These are phyloP conservation scores for Lamellibrachia columna DNA, from an alignment of 2,888 invertebrate genomes.

Conservation along the genomic window DNA sequence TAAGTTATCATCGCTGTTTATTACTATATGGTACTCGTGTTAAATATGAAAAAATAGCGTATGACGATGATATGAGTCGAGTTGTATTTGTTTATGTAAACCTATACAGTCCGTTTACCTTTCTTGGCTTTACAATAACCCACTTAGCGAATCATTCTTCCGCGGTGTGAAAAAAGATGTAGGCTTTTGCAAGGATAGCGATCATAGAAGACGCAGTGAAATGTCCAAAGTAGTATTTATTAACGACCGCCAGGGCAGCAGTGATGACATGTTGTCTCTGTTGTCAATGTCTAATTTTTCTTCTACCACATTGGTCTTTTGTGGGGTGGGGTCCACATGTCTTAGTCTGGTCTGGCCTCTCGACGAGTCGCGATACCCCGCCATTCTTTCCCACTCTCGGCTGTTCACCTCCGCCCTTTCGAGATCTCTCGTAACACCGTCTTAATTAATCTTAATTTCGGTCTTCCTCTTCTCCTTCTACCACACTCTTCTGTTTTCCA, in stretches of 20 bases:
- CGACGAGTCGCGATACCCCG: no score
- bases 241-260: background rate
- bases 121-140: background rate
- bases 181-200: background rate
- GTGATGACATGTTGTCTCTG: background rate
- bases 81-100: background rate
- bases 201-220: background rate
- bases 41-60: background rate
- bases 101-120: background rate
- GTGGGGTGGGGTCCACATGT: no score
- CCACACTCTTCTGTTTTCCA: background rate
- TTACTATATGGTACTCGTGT: no score
- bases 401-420: no score
- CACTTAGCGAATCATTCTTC: background rate
- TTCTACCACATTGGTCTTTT: no score
- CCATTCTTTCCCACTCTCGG: no score
- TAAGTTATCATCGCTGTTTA: no score
- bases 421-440: no score
- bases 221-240: background rate
- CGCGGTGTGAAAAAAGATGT: background rate
- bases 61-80: background rate
- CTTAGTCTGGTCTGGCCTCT: no score
- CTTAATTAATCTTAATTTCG: no score
- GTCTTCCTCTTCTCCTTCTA: no score
- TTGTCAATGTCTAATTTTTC: background rate